Evolutionary conservation across 2,113 vertebrate species (phyloP).

Genomic region (Halcyon senegalensis): DNA sequence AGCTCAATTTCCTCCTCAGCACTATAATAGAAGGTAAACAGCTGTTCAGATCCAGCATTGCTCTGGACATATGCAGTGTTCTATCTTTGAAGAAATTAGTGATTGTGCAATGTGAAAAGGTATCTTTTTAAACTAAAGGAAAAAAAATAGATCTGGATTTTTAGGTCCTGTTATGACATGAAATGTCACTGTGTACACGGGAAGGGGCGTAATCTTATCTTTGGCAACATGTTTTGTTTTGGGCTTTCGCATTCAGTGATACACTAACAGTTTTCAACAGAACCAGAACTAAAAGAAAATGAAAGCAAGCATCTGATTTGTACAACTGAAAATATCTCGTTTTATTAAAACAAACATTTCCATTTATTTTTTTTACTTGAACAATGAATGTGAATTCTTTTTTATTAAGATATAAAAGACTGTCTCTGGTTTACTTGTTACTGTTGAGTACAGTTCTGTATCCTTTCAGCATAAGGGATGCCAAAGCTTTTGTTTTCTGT

Average conservation of each 20-base stretch:
- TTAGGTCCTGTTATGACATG: not conserved
- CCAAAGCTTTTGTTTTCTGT: not conserved
- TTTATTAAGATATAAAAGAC: not conserved
- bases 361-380: not conserved
- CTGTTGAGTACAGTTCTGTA: not conserved
- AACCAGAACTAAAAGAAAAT: not conserved
- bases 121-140: not conserved
- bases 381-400: not conserved
- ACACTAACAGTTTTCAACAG: not conserved
- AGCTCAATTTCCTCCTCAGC: slow-evolving; percentile 52
- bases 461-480: not conserved
- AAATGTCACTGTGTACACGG: not conserved
- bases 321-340: not conserved
- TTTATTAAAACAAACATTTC: not conserved
- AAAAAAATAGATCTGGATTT: not conserved
- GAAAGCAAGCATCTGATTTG: not conserved
- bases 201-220: not conserved
- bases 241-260: not conserved
- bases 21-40: slow-evolving; percentile 47
- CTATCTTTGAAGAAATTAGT: not conserved
- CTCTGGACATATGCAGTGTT: not conserved
- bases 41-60: not conserved
- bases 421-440: not conserved
- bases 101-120: not conserved
- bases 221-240: not conserved